Conservation (phyloP, 2,888 invertebrate genomes). For the Brachyptera putata region DNA sequence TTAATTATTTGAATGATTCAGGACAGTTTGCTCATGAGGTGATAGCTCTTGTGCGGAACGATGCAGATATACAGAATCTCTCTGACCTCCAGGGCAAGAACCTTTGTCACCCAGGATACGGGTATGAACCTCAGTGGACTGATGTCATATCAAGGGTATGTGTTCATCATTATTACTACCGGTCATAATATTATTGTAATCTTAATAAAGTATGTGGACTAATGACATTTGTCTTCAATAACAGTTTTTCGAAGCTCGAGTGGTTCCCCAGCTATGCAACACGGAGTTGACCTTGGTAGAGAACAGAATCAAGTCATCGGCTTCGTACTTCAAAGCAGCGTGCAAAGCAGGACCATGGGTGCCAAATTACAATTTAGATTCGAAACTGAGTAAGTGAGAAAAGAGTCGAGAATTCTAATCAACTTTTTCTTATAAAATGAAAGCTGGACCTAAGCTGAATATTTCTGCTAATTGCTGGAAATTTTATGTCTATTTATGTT, state of each 20-base stretch:
- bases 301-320: constrained; percentile 69
- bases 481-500: too few relatives aligned
- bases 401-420: too few relatives aligned
- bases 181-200: too few relatives aligned
- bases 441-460: too few relatives aligned
- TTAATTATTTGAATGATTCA: too few relatives aligned
- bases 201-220: too few relatives aligned
- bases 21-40: constrained; percentile 58
- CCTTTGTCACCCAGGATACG: constrained; percentile 79
- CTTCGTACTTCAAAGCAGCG: constrained; percentile 70
- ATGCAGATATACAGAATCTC: constrained; percentile 55
- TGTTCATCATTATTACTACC: constrained; percentile 25
- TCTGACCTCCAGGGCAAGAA: constrained; percentile 62
- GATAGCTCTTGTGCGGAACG: constrained; percentile 61
- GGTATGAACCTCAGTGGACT: constrained; percentile 67
- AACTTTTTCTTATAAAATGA: too few relatives aligned
- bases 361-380: constrained; percentile 58
- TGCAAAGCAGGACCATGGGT: constrained; percentile 88
- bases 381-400: constrained; percentile 59
- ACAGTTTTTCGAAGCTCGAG: constrained; percentile 68
- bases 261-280: constrained; percentile 69
- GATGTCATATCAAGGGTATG: constrained; percentile 70
- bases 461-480: too few relatives aligned
- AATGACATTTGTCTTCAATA: too few relatives aligned
- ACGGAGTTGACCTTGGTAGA: constrained; percentile 63